Evolutionary conservation across 2,797 vertebrate species (phyloP), one percentile per base, ranked within the genome.

Genomic region (Oreortyx pictus): DNA sequence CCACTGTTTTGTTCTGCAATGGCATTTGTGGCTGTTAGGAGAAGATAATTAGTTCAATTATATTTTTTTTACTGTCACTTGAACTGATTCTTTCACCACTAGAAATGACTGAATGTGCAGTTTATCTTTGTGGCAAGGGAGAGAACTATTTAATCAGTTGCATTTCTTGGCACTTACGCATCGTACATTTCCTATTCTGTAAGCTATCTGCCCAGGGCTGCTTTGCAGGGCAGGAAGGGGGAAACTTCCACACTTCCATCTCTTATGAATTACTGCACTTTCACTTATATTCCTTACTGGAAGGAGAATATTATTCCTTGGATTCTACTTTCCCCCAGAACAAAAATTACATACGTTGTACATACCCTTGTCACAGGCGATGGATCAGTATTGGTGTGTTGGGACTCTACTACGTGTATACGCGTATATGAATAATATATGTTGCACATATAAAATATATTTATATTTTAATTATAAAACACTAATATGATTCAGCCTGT

Each of bases 261-360:
- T 82, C 47, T 46, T 79, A 44, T 67, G 73, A 93, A 88, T 84
- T 91, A 86, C 79, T 86, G 81, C 78, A 57, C 46, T n/a, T 59
- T 82, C 14, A 3, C 80, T 90, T 92, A 65, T 39, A 80, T 80
- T 70, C 35, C 61, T 90, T 50, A 43, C 68, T 74, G 79, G 46
- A 82, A 71, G 39, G 29, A 76, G 19, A 50, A 77, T 82, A 31
- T 90, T 94, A 20, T 91, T 94, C 61, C 37, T 92, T 88, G 81
- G 37, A 47, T 76, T 79, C 61, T 71, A 10, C 37, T 86, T 91
- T 52, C 29, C 37, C 44, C 37, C 23, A 27, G 81, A 67, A 87
- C 33, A 80, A 92, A 86, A 88, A 62, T 54, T 23, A 54, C 35
- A 16, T 57, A 8, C 44, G 35, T 39, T 16, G 35, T 70, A 54